Evolutionary conservation across 2,888 invertebrate genomes (phyloP), one percentile per base, ranked within the genome.

Genomic region (Amphipyra berbera): DNA sequence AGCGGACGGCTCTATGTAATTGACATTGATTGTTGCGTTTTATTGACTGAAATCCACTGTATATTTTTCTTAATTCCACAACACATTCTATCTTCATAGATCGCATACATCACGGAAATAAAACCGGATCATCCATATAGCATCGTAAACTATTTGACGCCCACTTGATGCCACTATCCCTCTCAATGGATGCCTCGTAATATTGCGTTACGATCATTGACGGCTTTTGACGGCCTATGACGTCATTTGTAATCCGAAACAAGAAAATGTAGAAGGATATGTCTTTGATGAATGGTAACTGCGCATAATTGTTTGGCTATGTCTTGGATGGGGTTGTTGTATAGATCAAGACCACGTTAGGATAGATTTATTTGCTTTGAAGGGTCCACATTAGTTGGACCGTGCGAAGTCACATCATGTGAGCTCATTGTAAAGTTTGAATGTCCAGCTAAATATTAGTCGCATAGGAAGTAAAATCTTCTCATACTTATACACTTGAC

Each of bases 121-220:
- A 71, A 76, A 55, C 50, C 9, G 12, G 40, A 76, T 46, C 27
- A 38, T 27, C 45, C 27, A 13, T 54, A 54, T 48, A 12, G 41
- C 15, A 21, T 76, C 76, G 50, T 71, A 58, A 76, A 75, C 53
- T 58, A 42, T 73, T 53, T 48, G 30, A 33, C 71, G 47, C 21
- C 44, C 38, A 48, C 65, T 55, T 52, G 45, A 30, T 8, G 15
- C 10, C 44, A 40, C 35, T 48, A 15, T 14, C 33, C 40, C 40
- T 30, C 65, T 76, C 37, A 71, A 76, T 70, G 37, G 50, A 71
- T 30, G 56, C 9, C 21, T 44, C 40, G 56, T 49, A 52, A 68
- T 74, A 47, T 46, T 50, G 41, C 27, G 62, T 69, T 69, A 74
- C 70, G 70, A 69, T 47, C 69, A 74, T 55, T 68, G 48, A 57